These are phyloP conservation scores for Progne subis DNA, from an alignment of 2,113 vertebrate genomes.

Conservation along the genomic window DNA sequence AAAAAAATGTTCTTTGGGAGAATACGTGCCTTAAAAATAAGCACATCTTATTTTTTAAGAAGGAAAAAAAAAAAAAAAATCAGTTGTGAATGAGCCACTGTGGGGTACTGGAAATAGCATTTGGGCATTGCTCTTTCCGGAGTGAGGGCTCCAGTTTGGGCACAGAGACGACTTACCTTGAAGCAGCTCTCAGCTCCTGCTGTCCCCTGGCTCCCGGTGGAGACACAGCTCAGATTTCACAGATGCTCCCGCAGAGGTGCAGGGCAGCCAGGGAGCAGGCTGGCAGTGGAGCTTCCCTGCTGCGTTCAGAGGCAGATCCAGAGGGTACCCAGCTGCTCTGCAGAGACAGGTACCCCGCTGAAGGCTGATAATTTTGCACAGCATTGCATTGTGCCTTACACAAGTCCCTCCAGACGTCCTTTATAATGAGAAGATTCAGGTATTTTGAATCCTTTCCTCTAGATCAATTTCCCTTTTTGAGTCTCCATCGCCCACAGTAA, in stretches of 20 bases:
- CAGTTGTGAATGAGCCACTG: fast-evolving
- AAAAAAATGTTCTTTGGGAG: background rate
- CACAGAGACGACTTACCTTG: background rate
- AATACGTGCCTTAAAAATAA: background rate
- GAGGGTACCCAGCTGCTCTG: background rate
- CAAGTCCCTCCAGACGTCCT: no score
- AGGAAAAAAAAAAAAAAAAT: background rate
- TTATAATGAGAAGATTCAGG: background rate
- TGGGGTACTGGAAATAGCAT: background rate
- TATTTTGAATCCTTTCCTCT: background rate
- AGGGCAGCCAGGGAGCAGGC: background rate
- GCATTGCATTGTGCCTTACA: background rate
- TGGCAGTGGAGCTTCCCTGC: background rate
- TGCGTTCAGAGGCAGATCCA: fast-evolving
- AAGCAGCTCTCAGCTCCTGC: background rate
- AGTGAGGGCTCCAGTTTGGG: background rate
- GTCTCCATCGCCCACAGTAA: background rate
- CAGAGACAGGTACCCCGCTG: background rate
- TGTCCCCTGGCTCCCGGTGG: fast-evolving
- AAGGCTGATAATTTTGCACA: background rate
- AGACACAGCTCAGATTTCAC: background rate
- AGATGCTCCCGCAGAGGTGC: fast-evolving
- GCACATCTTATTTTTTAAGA: background rate
- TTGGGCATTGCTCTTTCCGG: background rate
- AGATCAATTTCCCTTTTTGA: fast-evolving